Evolutionary conservation across 2,888 invertebrate species (phyloP).

Genomic region (Orthosia incerta): DNA sequence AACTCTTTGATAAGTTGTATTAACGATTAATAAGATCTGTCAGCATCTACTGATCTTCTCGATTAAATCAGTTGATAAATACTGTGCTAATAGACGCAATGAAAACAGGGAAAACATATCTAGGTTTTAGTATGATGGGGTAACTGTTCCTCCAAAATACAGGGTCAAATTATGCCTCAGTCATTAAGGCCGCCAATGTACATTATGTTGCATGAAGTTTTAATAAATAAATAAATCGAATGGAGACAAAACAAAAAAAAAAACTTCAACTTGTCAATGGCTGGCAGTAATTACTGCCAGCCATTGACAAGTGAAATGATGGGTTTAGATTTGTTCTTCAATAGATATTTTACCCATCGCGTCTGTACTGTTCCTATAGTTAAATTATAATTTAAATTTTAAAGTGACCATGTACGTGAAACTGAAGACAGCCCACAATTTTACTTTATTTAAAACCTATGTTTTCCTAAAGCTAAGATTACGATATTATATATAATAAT

Average conservation of each 20-base stretch:
- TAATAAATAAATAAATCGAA: too few species aligned
- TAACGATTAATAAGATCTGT: neutral
- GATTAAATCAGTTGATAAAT: constrained; percentile 5
- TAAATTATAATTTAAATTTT: neutral
- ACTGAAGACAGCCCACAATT: neutral
- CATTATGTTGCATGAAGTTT: too few species aligned
- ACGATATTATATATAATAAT: neutral
- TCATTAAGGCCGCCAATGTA: too few species aligned
- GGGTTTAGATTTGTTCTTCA: neutral
- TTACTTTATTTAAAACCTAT: constrained; percentile 1
- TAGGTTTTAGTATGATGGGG: neutral
- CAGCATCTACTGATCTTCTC: neutral
- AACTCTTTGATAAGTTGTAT: neutral
- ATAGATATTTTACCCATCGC: neutral
- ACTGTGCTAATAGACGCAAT: constrained; percentile 3
- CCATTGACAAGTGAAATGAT: too few species aligned
- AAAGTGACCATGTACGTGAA: neutral
- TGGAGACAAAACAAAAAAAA: too few species aligned
- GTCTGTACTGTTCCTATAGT: neutral
- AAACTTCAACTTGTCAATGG: too few species aligned
- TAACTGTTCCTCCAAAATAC: neutral
- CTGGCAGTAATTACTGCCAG: too few species aligned
- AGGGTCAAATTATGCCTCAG: neutral
- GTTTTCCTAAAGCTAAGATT: constrained; percentile 3
- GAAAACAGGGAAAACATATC: neutral